These are phyloP conservation scores for Caloenas nicobarica DNA, from an alignment of 2,113 vertebrate genomes.

Conservation along the genomic window DNA sequence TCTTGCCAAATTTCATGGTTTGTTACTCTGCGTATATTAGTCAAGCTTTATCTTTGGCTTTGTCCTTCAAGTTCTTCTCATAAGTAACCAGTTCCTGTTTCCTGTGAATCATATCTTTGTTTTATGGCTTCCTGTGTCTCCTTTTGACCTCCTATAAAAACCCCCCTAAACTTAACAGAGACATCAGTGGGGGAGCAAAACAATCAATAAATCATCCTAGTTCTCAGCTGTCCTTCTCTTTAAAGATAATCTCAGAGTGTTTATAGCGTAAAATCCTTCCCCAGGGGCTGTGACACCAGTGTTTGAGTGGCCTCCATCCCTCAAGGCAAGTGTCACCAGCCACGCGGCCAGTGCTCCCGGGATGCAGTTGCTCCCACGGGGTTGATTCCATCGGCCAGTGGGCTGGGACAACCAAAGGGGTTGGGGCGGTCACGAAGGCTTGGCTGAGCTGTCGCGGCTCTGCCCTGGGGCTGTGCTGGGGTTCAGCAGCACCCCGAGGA, in stretches of 20 bases:
- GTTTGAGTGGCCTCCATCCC: no score
- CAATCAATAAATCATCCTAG: background rate
- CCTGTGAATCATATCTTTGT: no score
- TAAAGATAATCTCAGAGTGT: background rate
- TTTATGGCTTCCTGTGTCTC: no score
- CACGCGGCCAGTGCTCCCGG: rapidly evolving
- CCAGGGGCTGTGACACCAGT: rapidly evolving
- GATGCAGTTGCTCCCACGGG: no score
- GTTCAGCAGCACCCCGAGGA: background rate
- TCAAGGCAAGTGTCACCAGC: background rate
- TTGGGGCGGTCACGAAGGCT: rapidly evolving
- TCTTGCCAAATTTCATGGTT: no score
- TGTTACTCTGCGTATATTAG: no score
- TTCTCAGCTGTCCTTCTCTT: background rate
- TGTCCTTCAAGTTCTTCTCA: no score
- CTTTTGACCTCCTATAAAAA: no score
- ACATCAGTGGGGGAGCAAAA: background rate
- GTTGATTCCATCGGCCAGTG: rapidly evolving
- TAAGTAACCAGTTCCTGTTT: no score
- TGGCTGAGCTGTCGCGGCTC: background rate
- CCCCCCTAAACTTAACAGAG: no score
- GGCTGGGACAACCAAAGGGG: background rate
- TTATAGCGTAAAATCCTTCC: background rate
- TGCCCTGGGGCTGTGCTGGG: background rate
- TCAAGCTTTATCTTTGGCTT: no score